Evolutionary conservation across 2,888 invertebrate species (phyloP).

Genomic region (Thera britannica): DNA sequence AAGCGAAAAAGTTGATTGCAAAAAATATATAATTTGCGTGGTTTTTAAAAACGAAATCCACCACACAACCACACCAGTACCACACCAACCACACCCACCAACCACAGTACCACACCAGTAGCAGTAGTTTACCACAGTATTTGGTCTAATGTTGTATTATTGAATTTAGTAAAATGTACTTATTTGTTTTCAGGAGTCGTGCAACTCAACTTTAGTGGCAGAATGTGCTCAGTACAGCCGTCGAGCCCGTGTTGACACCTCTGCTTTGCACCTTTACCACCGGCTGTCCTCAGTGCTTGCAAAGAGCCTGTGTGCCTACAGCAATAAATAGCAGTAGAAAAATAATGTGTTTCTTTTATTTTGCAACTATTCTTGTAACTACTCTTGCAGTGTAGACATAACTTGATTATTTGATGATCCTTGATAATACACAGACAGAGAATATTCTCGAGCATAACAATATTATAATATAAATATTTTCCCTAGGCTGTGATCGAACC

Average conservation of each 20-base stretch:
- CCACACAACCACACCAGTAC: too few species aligned
- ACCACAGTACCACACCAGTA: too few species aligned
- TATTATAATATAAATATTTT: too few species aligned
- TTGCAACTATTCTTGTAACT: background rate
- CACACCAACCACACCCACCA: too few species aligned
- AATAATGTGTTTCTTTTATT: slow-evolving; percentile 1
- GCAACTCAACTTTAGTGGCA: slow-evolving; percentile 74
- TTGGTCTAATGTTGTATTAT: background rate
- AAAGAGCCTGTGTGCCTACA: slow-evolving; percentile 53
- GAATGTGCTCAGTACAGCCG: slow-evolving; percentile 71
- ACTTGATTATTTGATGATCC: too few species aligned
- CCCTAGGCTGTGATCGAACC: too few species aligned
- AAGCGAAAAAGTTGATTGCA: too few species aligned
- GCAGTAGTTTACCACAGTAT: background rate
- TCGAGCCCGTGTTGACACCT: slow-evolving; percentile 65
- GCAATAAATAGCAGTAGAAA: slow-evolving; percentile 60
- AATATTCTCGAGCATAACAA: too few species aligned
- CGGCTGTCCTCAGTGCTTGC: slow-evolving; percentile 61
- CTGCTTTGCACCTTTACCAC: slow-evolving; percentile 65
- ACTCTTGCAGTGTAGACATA: too few species aligned
- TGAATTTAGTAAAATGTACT: background rate
- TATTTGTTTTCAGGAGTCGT: slow-evolving; percentile 67
- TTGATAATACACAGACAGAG: too few species aligned
- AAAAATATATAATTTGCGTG: too few species aligned
- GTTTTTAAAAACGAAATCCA: too few species aligned